phyloP scores from a whole-genome alignment of 2,888 invertebrate species.

The Criorhina ranunculi region DNA sequence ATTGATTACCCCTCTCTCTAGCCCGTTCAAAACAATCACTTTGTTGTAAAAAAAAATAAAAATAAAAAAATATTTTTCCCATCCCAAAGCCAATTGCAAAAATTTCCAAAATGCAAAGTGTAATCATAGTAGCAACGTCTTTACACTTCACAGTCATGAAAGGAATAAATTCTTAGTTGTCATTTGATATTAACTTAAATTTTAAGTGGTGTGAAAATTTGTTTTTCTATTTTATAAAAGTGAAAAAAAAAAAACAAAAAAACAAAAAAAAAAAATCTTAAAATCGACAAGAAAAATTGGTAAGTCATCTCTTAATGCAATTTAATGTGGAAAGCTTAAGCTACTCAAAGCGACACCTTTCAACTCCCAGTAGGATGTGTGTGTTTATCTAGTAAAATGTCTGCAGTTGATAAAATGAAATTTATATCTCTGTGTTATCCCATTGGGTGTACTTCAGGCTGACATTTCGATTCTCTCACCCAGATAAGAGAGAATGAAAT shows the following conservation, averaged over 20 bases:
- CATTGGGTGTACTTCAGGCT: conserved; percentile 26
- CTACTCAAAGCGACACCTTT: conserved; percentile 30
- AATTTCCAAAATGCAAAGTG: not conserved
- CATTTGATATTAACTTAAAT: conserved; percentile 58
- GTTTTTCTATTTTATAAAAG: conserved; percentile 41
- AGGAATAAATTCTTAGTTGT: conserved; percentile 28
- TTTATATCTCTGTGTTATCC: conserved; percentile 43
- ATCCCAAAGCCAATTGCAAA: not conserved
- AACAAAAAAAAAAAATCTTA: conserved; percentile 1
- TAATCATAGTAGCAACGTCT: conserved; percentile 23
- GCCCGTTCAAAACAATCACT: too few relatives aligned
- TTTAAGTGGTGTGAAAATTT: conserved; percentile 54
- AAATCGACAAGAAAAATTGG: conserved; percentile 30
- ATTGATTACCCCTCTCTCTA: too few relatives aligned
- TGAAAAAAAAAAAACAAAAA: conserved; percentile 17
- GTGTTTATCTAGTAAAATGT: conserved; percentile 38
- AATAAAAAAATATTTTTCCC: not conserved
- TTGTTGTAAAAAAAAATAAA: too few relatives aligned
- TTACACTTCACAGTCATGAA: conserved; percentile 15
- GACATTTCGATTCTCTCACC: conserved; percentile 39
- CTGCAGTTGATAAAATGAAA: conserved; percentile 62
- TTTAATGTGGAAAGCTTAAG: conserved; percentile 20
- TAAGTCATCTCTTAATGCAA: conserved; percentile 31
- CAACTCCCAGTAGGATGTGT: conserved; percentile 17
- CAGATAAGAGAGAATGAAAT: not conserved